Conservation (phyloP, 2,888 invertebrate species). For the Melanostoma scalare region DNA sequence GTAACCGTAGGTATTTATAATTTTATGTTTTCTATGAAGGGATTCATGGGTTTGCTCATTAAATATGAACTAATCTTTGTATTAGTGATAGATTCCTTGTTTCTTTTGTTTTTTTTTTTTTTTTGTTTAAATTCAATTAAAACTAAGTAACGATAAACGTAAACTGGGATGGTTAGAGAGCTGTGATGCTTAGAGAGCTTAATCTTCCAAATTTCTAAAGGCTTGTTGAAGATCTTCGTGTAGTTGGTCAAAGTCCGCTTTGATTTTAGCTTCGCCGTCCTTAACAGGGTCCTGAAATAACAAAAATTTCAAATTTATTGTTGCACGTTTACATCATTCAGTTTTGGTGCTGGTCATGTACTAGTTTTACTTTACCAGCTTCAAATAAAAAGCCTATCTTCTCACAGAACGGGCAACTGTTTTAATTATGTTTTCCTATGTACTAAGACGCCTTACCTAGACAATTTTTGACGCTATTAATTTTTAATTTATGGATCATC, state of each 20-base stretch:
- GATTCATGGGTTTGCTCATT: constrained; percentile 60
- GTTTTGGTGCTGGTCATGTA: too few relatives aligned
- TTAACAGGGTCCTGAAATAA: constrained; percentile 93
- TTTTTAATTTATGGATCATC: too few relatives aligned
- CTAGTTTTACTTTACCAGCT: too few relatives aligned
- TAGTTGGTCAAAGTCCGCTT: constrained; percentile 96
- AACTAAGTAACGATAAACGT: constrained; percentile 71
- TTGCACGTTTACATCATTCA: not conserved
- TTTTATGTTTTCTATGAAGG: constrained; percentile 40
- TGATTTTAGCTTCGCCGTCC: constrained; percentile 98
- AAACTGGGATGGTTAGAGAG: constrained; percentile 70
- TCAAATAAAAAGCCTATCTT: too few relatives aligned
- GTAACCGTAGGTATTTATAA: constrained; percentile 28
- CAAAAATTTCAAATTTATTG: not conserved
- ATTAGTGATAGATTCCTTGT: constrained; percentile 40
- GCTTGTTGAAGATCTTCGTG: constrained; percentile 97
- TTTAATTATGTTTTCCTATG: too few relatives aligned
- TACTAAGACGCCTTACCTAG: too few relatives aligned
- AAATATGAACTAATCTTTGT: constrained; percentile 38
- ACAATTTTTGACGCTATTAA: too few relatives aligned
- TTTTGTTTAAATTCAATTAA: constrained; percentile 48
- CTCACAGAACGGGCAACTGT: too few relatives aligned
- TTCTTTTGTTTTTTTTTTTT: constrained; percentile 37
- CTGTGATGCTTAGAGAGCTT: constrained; percentile 79
- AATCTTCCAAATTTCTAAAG: constrained; percentile 98